These are phyloP conservation scores for Siniperca undulata DNA, from an alignment of 2,797 vertebrate genomes.

Conservation along the genomic window DNA sequence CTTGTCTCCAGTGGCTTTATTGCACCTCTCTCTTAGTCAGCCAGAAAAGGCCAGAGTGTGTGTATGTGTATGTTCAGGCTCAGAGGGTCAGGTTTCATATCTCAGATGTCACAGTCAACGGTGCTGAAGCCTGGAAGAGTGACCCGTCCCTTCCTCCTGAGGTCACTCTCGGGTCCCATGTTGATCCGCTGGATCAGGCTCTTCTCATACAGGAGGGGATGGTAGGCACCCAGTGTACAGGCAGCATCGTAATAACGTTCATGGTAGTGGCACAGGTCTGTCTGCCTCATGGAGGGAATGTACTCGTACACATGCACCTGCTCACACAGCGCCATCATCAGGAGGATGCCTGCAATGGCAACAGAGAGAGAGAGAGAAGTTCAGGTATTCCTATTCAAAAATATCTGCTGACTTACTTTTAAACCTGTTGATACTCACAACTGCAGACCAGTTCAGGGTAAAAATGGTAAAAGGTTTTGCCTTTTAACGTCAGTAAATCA, in stretches of 20 bases:
- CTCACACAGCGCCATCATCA: conserved; percentile 97
- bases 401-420: neutral
- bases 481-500: neutral
- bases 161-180: conserved; percentile 88
- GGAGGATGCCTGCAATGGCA: conserved; percentile 89
- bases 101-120: conserved; percentile 86
- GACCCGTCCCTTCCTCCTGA: conserved; percentile 92
- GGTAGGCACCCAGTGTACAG: conserved; percentile 97
- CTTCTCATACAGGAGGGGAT: conserved; percentile 97
- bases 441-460: neutral
- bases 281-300: conserved; percentile 95
- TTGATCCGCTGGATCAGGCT: conserved; percentile 95
- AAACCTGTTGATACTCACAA: neutral
- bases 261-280: conserved; percentile 97
- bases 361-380: neutral
- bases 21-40: conserved; percentile 72
- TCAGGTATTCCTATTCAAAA: neutral
- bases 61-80: conserved; percentile 24
- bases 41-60: conserved; percentile 57
- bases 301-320: conserved; percentile 97
- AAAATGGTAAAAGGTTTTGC: neutral
- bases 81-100: conserved; percentile 47
- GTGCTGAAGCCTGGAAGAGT: conserved; percentile 92
- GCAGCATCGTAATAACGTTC: conserved; percentile 96
- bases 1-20: conserved; percentile 72